Percentiles rank a stretch among this genome's conserved stretches.
phyloP scores from a whole-genome alignment of 2,113 vertebrate genomes.

The Rhinoderma darwinii region DNA sequence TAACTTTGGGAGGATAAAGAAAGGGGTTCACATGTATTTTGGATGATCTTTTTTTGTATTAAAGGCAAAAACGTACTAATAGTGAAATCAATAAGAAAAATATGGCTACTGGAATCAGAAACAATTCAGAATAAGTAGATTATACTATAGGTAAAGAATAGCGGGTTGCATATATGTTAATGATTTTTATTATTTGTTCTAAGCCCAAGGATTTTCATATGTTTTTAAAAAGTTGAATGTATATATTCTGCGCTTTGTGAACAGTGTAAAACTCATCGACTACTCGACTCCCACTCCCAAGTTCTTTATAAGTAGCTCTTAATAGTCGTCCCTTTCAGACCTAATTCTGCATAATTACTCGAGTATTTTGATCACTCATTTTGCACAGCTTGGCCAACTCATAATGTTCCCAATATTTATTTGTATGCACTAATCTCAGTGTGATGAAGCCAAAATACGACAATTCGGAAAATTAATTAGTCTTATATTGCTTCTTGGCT shows the following conservation, averaged over 20 bases:
- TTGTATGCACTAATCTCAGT: not conserved
- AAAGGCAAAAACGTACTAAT: no score
- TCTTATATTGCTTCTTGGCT: constrained; percentile 32
- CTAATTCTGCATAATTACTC: constrained; percentile 13
- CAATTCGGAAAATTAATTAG: constrained; percentile 34
- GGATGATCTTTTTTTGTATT: no score
- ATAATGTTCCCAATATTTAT: constrained; percentile 34
- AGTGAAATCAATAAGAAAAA: no score
- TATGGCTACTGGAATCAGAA: no score
- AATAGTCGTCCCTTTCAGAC: not conserved
- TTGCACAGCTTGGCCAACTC: constrained; percentile 19
- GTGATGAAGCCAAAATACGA: constrained; percentile 31
- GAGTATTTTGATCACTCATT: constrained; percentile 4
- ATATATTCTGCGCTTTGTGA: not conserved
- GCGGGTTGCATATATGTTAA: not conserved
- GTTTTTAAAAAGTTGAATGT: not conserved
- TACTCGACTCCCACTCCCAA: not conserved
- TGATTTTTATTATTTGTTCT: not conserved
- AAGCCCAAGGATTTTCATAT: not conserved
- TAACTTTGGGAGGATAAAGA: no score
- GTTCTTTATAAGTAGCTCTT: not conserved
- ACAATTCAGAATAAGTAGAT: not conserved
- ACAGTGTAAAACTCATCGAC: not conserved
- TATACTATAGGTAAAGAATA: not conserved
- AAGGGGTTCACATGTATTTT: no score